These are phyloP conservation scores for Caenorhabditis becei DNA, from an alignment of 2,888 invertebrate genomes.

Conservation along the genomic window DNA sequence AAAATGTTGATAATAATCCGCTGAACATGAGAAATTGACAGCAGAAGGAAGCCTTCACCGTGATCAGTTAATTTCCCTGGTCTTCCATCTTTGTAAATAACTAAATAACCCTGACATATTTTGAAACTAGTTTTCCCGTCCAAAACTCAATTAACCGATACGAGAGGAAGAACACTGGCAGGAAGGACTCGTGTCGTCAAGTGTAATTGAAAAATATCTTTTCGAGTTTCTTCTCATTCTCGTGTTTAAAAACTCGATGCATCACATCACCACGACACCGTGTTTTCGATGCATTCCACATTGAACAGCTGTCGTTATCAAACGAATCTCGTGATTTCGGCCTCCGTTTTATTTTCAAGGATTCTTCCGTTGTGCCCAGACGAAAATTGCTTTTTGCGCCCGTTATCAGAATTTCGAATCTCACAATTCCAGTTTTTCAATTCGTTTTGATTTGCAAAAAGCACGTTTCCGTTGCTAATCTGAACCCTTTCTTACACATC, in stretches of 20 bases:
- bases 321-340: background rate
- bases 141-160: conserved; percentile 19
- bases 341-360: background rate
- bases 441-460: conserved; percentile 16
- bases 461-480: conserved; percentile 3
- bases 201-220: conserved; percentile 18
- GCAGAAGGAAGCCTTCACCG: background rate
- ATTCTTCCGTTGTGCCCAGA: background rate
- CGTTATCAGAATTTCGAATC: conserved; percentile 5
- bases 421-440: conserved; percentile 10
- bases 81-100: conserved; percentile 13
- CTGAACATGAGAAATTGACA: background rate
- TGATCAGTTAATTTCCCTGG: conserved; percentile 25
- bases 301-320: conserved; percentile 23
- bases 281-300: conserved; percentile 6
- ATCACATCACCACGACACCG: background rate
- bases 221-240: background rate
- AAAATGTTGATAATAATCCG: conserved; percentile 18
- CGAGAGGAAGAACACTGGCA: conserved; percentile 1
- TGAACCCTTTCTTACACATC: conserved; percentile 43
- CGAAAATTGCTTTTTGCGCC: background rate
- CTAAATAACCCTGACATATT: conserved; percentile 51
- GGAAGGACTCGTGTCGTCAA: background rate
- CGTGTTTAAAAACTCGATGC: conserved; percentile 14
- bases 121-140: conserved; percentile 31